A percentile compares a stretch with the other conserved stretches of the same genome.
Conservation (phyloP, 2,797 vertebrate species). For the Cyprinodon diabolis region DNA sequence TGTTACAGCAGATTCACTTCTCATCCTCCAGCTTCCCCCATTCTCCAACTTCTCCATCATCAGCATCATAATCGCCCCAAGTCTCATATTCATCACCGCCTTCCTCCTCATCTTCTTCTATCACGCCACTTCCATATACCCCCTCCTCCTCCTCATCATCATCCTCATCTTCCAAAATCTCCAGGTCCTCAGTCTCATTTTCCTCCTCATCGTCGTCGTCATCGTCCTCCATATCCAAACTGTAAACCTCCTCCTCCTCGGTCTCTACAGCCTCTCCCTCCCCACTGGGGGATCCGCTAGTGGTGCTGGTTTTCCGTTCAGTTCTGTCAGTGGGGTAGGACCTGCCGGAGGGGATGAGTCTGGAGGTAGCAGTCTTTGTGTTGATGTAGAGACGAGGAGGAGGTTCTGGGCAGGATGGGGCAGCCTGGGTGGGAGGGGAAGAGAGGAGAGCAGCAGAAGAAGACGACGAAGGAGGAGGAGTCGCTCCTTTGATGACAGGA, state of each 20-base stretch:
- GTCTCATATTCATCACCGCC: conserved; percentile 51
- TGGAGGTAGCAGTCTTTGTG: conserved; percentile 71
- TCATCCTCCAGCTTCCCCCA: conserved; percentile 69
- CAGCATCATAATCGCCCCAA: conserved; percentile 64
- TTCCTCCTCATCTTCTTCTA: conserved; percentile 52
- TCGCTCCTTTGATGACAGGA: conserved; percentile 20
- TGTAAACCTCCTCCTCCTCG: conserved; percentile 75
- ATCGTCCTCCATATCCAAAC: conserved; percentile 66
- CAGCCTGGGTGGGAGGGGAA: conserved; percentile 11
- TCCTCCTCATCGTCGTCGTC: conserved; percentile 47
- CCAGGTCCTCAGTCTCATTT: conserved; percentile 23
- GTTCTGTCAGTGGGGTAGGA: conserved; percentile 57
- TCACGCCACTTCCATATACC: conserved; percentile 52
- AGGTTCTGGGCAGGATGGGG: conserved; percentile 13
- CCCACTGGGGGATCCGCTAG: conserved; percentile 53
- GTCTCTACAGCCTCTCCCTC: conserved; percentile 66
- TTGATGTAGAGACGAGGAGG: conserved; percentile 78
- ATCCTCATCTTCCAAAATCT: conserved; percentile 27
- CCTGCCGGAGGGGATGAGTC: conserved; percentile 66
- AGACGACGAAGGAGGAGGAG: conserved; percentile 10
- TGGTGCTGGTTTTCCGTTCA: conserved; percentile 42
- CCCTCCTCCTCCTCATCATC: conserved; percentile 41
- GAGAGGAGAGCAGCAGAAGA: conserved; percentile 8
- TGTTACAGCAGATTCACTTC: conserved; percentile 54
- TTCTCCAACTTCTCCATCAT: conserved; percentile 68